Percentiles rank a stretch among this genome's conserved stretches.
Evolutionary conservation across 1,140 invertebrate genomes (phyloP).

Genomic region (Pinna nobilis): DNA sequence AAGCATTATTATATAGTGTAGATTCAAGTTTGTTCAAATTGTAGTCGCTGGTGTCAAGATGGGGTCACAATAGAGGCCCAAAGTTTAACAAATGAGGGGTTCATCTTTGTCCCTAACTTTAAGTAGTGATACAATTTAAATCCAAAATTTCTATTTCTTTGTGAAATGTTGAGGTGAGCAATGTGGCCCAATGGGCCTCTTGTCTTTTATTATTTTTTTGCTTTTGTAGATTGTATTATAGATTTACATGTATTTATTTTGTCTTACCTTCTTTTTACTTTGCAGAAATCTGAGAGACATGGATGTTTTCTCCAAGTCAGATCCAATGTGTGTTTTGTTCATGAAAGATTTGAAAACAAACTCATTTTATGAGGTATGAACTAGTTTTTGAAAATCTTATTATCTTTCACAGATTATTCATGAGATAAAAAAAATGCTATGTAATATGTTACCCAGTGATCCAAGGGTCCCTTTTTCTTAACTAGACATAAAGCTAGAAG

Average conservation of each 20-base stretch:
- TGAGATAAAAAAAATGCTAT: neutral
- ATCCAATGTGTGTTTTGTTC: constrained; percentile 65
- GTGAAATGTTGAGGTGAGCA: too few species aligned
- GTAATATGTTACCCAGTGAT: neutral
- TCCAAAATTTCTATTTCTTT: too few species aligned
- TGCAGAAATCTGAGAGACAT: constrained; percentile 64
- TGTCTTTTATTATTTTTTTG: neutral
- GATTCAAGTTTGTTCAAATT: too few species aligned
- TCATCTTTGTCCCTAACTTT: too few species aligned
- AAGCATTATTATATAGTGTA: too few species aligned
- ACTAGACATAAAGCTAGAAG: neutral
- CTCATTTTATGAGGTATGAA: constrained; percentile 55
- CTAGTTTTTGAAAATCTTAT: neutral
- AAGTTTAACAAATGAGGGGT: too few species aligned
- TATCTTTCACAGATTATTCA: neutral
- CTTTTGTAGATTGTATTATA: neutral
- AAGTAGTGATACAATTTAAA: too few species aligned
- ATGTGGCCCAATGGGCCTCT: neutral
- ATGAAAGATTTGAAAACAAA: constrained; percentile 51
- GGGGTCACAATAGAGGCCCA: too few species aligned
- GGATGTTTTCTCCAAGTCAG: constrained; percentile 68
- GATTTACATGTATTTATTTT: neutral
- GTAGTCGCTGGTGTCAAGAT: too few species aligned
- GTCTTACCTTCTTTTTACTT: constrained; percentile 10
- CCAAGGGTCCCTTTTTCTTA: neutral